A percentile compares a stretch with the other conserved stretches of the same genome.
Evolutionary conservation across 92 coral and sea anemone genomes (phyloP).

Genomic region (Metridium senile): DNA sequence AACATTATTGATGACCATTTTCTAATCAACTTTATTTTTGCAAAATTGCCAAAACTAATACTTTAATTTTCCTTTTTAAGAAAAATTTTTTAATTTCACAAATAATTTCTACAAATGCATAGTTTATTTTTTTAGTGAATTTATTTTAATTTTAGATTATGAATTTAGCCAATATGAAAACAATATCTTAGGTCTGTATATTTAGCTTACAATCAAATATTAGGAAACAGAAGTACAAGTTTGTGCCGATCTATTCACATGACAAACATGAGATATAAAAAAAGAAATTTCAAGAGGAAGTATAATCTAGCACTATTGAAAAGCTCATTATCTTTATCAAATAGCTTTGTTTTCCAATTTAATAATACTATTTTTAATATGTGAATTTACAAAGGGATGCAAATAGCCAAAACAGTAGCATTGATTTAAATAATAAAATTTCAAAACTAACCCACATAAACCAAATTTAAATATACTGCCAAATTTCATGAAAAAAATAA

Average conservation of each 20-base stretch:
- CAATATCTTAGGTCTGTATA: no score
- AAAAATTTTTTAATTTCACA: no score
- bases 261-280: neutral
- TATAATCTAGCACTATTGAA: no score
- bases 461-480: conserved; percentile 6
- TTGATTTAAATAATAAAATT: conserved; percentile 1
- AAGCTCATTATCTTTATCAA: no score
- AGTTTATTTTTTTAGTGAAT: no score
- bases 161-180: no score
- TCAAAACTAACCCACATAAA: conserved; percentile 8
- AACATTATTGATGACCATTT: no score
- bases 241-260: neutral
- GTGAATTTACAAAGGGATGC: neutral
- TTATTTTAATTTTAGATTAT: no score
- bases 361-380: neutral
- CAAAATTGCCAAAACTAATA: no score
- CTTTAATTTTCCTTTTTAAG: no score
- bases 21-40: no score
- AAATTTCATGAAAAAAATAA: neutral
- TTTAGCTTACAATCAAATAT: neutral
- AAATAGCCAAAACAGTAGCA: conserved; percentile 2
- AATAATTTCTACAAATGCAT: no score
- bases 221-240: neutral
- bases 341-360: neutral
- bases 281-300: neutral